Evolutionary conservation across 2,888 invertebrate species (phyloP).

Genomic region (Theodoxus fluviatilis): DNA sequence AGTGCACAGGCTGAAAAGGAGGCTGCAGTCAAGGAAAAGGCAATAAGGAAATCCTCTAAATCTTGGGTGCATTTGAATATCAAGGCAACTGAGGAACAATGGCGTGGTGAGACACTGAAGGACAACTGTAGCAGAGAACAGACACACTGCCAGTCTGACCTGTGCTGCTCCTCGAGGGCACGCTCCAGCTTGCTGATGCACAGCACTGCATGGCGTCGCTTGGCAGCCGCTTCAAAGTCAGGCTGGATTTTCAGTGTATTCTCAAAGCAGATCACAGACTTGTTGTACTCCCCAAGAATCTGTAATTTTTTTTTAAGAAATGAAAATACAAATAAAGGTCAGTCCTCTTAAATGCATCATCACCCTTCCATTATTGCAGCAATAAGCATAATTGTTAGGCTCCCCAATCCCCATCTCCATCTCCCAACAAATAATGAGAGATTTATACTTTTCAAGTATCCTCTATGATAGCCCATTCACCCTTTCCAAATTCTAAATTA

Average conservation of each 20-base stretch:
- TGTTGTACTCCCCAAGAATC: slow-evolving; percentile 73
- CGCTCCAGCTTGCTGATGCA: slow-evolving; percentile 75
- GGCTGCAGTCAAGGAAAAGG: no score
- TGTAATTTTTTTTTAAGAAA: slow-evolving; percentile 33
- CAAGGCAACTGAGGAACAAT: no score
- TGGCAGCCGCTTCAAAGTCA: slow-evolving; percentile 71
- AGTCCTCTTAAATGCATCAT: no score
- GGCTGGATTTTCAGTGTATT: slow-evolving; percentile 74
- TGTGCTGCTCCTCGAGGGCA: slow-evolving; percentile 73
- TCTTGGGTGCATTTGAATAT: no score
- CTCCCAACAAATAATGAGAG: background rate
- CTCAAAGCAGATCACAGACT: slow-evolving; percentile 75
- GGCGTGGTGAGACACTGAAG: background rate
- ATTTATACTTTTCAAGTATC: background rate
- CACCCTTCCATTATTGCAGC: no score
- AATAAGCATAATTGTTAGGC: no score
- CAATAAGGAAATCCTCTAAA: no score
- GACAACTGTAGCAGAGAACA: no score
- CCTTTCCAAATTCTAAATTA: no score
- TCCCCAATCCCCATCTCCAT: no score
- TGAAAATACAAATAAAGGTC: no score
- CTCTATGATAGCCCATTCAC: background rate
- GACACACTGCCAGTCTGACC: slow-evolving; percentile 70
- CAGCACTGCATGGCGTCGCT: slow-evolving; percentile 73
- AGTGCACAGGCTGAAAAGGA: no score